phyloP scores from a whole-genome alignment of 1,140 invertebrate genomes.

The Drosophila eugracilis region DNA sequence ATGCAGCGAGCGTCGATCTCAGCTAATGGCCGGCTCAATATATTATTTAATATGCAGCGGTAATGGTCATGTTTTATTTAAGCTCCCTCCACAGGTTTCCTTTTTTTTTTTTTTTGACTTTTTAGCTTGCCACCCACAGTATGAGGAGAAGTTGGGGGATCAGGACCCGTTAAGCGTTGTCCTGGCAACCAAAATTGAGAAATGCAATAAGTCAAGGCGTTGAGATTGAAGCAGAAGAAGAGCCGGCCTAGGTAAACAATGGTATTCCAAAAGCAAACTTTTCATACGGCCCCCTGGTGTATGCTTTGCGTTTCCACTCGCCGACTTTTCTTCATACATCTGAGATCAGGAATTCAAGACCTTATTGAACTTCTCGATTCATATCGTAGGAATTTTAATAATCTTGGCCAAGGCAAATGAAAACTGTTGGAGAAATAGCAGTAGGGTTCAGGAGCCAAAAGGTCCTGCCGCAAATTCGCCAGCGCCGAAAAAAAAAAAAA shows the following conservation, averaged over 20 bases:
- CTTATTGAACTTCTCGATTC: constrained; percentile 43
- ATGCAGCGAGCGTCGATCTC: constrained; percentile 59
- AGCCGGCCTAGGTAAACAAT: constrained; percentile 29
- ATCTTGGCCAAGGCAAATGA: constrained; percentile 19
- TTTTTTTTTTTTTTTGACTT: too few relatives aligned
- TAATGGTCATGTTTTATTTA: constrained; percentile 46
- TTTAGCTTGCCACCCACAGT: too few relatives aligned
- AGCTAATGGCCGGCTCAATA: constrained; percentile 71
- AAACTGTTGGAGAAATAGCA: too few relatives aligned
- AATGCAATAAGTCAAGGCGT: constrained; percentile 26
- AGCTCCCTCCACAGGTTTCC: constrained; percentile 2
- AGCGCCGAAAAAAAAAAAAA: constrained; percentile 11
- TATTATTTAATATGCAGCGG: constrained; percentile 64
- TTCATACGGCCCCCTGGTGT: constrained; percentile 14
- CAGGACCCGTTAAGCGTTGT: constrained; percentile 4
- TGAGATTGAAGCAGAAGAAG: background rate
- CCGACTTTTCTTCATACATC: too few relatives aligned
- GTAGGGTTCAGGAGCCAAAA: background rate
- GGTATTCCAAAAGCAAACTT: background rate
- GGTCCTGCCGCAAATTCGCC: too few relatives aligned
- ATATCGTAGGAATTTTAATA: constrained; percentile 54
- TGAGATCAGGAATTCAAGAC: constrained; percentile 13
- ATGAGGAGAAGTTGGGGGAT: too few relatives aligned
- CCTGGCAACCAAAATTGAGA: background rate
- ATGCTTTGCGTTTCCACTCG: constrained; percentile 21